Conservation (phyloP, 2,888 invertebrate genomes). For the Meliscaeva auricollis region DNA sequence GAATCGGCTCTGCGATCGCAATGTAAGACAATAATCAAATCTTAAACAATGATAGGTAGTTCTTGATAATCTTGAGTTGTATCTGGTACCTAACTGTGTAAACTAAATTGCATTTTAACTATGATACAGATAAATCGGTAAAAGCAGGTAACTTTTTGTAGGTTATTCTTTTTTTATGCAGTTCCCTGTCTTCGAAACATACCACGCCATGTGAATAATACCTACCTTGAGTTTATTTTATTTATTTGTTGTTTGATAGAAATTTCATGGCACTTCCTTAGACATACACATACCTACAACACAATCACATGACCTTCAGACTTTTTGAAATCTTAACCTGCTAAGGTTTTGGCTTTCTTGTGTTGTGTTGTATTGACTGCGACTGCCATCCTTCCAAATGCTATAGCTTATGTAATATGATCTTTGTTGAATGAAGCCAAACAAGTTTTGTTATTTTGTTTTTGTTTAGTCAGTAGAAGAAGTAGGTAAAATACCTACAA, state of each 20-base stretch:
- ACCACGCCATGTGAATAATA: background rate
- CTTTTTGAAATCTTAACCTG: background rate
- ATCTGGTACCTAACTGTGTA: too few species aligned
- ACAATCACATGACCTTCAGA: background rate
- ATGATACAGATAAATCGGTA: too few species aligned
- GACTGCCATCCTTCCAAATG: background rate
- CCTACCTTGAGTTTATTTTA: background rate
- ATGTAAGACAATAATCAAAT: constrained; percentile 1
- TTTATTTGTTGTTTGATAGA: background rate
- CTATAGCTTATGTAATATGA: background rate
- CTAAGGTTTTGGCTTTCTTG: background rate
- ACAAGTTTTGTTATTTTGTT: background rate
- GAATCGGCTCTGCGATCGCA: background rate
- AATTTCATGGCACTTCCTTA: background rate
- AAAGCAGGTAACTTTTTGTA: background rate
- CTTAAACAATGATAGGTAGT: too few species aligned
- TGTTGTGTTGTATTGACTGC: background rate
- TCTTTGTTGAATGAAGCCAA: constrained; percentile 4
- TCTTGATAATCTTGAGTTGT: background rate
- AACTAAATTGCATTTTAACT: too few species aligned
- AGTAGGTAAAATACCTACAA: background rate
- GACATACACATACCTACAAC: background rate
- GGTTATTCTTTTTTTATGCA: background rate
- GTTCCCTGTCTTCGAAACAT: background rate
- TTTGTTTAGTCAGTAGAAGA: background rate